These are phyloP conservation scores for Drosophila meridiana DNA, from an alignment of 2,888 invertebrate genomes.

Conservation along the genomic window DNA sequence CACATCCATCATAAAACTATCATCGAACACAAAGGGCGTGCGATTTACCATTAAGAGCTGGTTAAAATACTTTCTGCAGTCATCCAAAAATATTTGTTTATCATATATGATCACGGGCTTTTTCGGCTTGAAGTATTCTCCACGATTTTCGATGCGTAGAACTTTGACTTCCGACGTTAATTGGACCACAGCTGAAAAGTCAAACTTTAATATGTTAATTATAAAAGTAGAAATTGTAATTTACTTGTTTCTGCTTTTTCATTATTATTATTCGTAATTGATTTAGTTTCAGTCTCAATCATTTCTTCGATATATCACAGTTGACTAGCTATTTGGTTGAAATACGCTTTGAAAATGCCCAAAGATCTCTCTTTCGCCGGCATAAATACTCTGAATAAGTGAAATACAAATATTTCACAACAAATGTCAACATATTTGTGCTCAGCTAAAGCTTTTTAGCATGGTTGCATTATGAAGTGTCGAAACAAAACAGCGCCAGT, in stretches of 20 bases:
- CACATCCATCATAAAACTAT: background rate
- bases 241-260: background rate
- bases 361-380: background rate
- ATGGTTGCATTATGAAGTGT: background rate
- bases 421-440: background rate
- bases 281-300: background rate
- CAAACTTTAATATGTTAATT: background rate
- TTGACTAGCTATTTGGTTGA: background rate
- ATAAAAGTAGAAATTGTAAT: background rate
- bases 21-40: background rate
- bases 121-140: background rate
- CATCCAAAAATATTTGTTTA: background rate
- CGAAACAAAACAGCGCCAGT: background rate
- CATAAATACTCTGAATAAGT: background rate
- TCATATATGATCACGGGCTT: background rate
- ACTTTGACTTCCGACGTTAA: background rate
- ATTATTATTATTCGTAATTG: background rate
- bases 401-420: slow-evolving; percentile 4
- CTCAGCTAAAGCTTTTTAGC: background rate
- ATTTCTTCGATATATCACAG: background rate
- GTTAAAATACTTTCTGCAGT: background rate
- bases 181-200: background rate
- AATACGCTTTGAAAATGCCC: background rate
- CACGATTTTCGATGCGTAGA: background rate
- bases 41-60: background rate